Base-by-base conservation (phyloP, 2,888 invertebrate species). In the Perizoma affinitatum region DNA sequence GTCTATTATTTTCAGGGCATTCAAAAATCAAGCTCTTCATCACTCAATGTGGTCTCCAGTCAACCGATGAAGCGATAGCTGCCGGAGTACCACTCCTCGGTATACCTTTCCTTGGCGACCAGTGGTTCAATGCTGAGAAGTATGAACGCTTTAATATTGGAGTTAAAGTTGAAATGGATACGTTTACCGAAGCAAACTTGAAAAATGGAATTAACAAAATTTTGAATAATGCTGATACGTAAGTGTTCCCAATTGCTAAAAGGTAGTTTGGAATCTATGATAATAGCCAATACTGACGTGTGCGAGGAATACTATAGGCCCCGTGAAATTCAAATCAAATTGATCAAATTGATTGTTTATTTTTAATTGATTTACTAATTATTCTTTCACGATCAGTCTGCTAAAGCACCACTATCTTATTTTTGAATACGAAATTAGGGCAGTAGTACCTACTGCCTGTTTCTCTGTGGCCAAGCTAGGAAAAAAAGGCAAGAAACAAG, bases 21-120 rank as follows among this genome's bases (percentile, higher is more conserved):
- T 83, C 86, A 8, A 93, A 93, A 50, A 62, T 93, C 0, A 93
- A 92, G 63, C 61, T 90, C 0, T 93, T 93, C 46, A 80, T 93
- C 45, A 90, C 88, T 0, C 93, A 93, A 83, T 88, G 86, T 52
- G 93, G 93, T 1, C 63, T 91, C 2, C 92, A 92, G 64, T 92
- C 92, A 0, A 82, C 88, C 1, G 90, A 91, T 50, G 92, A 93
- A 72, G 82, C 91, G 0, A 84, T 93, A 9, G 71, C 75, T 6
- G 85, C 86, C 8, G 84, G 83, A 41, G 85, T 90, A 0, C 91
- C 92, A 0, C 66, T 93, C 0, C 64, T 92, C 0, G 88, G 84
- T 5, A 69, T 92, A 8, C 90, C 91, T 0, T 82, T 92, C 72
- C 63, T 88, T 9, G 86, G 75, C 1, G 93, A 93, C 61, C 92